Conservation (phyloP, 2,113 vertebrate genomes). For the Philantomba maxwellii region DNA sequence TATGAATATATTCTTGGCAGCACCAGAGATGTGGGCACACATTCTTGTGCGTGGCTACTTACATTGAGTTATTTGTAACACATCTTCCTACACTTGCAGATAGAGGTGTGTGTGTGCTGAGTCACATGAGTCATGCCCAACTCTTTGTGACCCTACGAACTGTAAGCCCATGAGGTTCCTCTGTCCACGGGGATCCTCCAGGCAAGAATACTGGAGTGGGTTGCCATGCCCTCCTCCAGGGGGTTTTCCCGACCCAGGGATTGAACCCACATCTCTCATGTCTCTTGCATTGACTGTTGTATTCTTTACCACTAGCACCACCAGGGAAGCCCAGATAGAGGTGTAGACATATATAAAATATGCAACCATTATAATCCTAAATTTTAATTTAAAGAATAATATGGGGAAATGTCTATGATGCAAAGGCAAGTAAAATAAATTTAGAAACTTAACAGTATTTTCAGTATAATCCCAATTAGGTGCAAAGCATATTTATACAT, state of each 20-base stretch:
- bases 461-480: neutral
- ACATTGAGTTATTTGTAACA: neutral
- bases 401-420: neutral
- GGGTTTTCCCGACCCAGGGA: neutral
- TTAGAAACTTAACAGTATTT: neutral
- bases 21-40: neutral
- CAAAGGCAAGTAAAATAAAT: neutral
- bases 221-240: neutral
- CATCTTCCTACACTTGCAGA: neutral
- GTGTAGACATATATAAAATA: neutral
- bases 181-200: neutral
- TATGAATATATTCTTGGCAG: neutral
- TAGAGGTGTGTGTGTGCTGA: neutral
- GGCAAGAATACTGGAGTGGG: neutral
- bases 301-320: neutral
- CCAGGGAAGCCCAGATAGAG: neutral
- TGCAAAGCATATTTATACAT: neutral
- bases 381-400: neutral
- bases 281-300: neutral
- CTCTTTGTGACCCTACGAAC: neutral
- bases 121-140: neutral
- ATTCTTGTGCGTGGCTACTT: neutral
- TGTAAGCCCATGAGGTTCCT: neutral
- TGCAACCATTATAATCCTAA: neutral
- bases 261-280: fast-evolving